Evolutionary conservation across 2,113 vertebrate genomes (phyloP).

Genomic region (Silurus meridionalis): DNA sequence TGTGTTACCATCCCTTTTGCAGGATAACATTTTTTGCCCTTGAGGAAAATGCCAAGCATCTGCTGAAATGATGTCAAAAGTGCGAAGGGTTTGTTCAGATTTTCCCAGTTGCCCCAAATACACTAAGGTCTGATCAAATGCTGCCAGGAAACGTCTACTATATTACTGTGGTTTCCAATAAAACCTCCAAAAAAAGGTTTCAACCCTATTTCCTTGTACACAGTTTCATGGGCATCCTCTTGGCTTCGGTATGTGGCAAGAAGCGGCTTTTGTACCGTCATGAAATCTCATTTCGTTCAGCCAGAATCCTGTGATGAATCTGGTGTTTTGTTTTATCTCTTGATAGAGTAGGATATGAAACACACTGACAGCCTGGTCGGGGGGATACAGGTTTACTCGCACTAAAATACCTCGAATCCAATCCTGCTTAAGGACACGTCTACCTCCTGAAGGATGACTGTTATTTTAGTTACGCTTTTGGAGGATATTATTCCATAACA

Average conservation of each 20-base stretch:
- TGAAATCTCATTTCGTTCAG: constrained; percentile 14
- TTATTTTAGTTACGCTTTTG: neutral
- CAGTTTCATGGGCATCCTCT: neutral
- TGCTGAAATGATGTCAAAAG: too few relatives aligned
- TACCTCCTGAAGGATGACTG: neutral
- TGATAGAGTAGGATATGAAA: neutral
- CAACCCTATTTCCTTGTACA: neutral
- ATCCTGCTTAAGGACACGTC: neutral
- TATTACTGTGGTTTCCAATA: too few relatives aligned
- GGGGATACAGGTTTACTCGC: neutral
- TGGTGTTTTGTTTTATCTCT: neutral
- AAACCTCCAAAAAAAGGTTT: neutral
- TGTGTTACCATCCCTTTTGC: neutral
- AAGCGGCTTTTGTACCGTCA: neutral
- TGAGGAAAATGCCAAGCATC: neutral
- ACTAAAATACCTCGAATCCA: neutral
- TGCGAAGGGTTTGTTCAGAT: neutral
- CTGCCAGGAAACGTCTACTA: neutral
- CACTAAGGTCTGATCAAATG: neutral
- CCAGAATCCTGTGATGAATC: neutral
- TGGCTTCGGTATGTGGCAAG: neutral
- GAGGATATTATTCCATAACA: neutral
- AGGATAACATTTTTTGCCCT: neutral
- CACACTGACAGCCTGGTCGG: neutral
- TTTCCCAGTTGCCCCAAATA: neutral